These are phyloP conservation scores for Trilocha varians DNA, from an alignment of 2,888 invertebrate species.

Conservation along the genomic window DNA sequence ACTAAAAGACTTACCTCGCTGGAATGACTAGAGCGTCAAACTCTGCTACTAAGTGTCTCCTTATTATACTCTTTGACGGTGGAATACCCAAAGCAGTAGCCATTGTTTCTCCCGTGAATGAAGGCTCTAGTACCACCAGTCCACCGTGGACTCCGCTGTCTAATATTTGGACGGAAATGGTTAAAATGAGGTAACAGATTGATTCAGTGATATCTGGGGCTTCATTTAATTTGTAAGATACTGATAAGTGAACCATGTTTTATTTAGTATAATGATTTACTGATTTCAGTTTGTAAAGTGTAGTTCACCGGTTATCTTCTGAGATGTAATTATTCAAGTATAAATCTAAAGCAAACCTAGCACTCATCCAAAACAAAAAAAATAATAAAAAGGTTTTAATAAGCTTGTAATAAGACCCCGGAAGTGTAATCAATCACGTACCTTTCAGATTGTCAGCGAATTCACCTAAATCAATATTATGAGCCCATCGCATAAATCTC, in stretches of 20 bases:
- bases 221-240: too few relatives aligned
- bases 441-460: slow-evolving; percentile 95
- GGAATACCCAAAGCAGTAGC: slow-evolving; percentile 94
- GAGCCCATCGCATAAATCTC: slow-evolving; percentile 93
- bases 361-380: slow-evolving; percentile 5
- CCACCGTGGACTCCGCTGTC: slow-evolving; percentile 97
- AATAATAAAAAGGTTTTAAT: slow-evolving; percentile 11
- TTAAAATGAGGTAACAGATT: too few relatives aligned
- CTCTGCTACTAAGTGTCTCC: slow-evolving; percentile 92
- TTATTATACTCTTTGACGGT: slow-evolving; percentile 92
- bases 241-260: too few relatives aligned
- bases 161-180: too few relatives aligned
- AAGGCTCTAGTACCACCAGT: slow-evolving; percentile 92
- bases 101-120: slow-evolving; percentile 95
- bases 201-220: too few relatives aligned
- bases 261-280: too few relatives aligned
- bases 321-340: too few relatives aligned
- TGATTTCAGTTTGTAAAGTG: too few relatives aligned
- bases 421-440: too few relatives aligned
- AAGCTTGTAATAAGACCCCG: too few relatives aligned
- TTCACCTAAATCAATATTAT: slow-evolving; percentile 93
- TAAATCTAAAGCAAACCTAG: too few relatives aligned
- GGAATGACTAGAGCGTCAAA: slow-evolving; percentile 92
- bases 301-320: too few relatives aligned
- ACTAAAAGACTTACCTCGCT: slow-evolving; percentile 80